Percentiles rank a stretch among this genome's conserved stretches.
phyloP scores from a whole-genome alignment of 2,797 vertebrate genomes.

The Acipenser transmontanus region DNA sequence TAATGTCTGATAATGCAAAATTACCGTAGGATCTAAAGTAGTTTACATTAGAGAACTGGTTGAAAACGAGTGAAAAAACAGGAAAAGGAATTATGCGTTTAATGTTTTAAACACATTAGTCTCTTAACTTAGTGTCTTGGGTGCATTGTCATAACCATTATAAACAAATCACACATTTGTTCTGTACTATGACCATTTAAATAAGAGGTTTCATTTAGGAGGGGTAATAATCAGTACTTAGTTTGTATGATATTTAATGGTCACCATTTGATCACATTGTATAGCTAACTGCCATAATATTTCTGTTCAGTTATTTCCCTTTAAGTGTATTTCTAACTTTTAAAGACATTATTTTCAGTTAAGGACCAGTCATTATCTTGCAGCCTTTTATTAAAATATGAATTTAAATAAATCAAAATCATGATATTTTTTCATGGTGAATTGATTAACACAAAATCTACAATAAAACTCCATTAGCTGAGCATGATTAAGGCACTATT shows the following conservation, averaged over 20 bases:
- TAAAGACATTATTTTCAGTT: conserved; percentile 18
- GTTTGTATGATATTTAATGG: conserved; percentile 32
- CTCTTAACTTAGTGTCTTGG: conserved; percentile 47
- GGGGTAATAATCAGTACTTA: conserved; percentile 20
- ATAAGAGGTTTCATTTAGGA: conserved; percentile 24
- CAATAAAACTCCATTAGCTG: conserved; percentile 34
- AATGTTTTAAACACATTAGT: conserved; percentile 52
- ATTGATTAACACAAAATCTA: conserved; percentile 62
- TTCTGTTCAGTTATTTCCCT: conserved; percentile 20
- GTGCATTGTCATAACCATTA: conserved; percentile 49
- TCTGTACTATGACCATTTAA: conserved; percentile 19
- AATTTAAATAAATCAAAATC: conserved; percentile 25
- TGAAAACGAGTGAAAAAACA: conserved; percentile 24
- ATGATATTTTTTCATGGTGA: conserved; percentile 59
- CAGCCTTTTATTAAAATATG: conserved; percentile 20
- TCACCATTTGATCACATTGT: conserved; percentile 35
- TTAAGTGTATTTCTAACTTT: conserved; percentile 22
- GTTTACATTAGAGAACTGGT: conserved; percentile 53
- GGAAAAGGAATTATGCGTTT: conserved; percentile 44
- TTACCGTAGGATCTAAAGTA: conserved; percentile 42
- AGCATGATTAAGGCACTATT: conserved; percentile 33
- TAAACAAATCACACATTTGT: conserved; percentile 21
- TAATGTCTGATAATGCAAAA: conserved; percentile 29
- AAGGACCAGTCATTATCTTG: conserved; percentile 17
- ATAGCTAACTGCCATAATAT: conserved; percentile 26